Percentiles rank a stretch among this genome's conserved stretches.
Conservation (phyloP, 2,888 invertebrate genomes). For the Adelphocoris suturalis region DNA sequence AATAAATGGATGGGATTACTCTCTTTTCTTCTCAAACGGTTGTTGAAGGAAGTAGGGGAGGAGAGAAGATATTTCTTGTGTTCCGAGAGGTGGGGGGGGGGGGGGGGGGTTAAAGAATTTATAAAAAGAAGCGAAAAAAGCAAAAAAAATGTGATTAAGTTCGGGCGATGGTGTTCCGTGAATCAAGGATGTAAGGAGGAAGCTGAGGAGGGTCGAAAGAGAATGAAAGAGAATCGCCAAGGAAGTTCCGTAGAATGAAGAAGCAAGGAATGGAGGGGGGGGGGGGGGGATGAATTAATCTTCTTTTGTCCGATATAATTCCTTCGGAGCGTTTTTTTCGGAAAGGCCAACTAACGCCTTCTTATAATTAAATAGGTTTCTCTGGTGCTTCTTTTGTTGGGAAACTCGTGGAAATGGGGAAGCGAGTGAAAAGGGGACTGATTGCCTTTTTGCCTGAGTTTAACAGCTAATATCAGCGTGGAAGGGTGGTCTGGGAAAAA, state of each 20-base stretch:
- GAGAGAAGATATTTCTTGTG: constrained; percentile 16
- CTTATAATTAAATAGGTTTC: constrained; percentile 65
- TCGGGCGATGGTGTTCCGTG: constrained; percentile 37
- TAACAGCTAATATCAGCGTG: constrained; percentile 5
- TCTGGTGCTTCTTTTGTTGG: constrained; percentile 43
- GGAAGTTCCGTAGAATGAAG: not conserved
- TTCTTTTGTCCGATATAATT: constrained; percentile 70
- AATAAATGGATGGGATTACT: constrained; percentile 70
- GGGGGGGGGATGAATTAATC: constrained; percentile 65
- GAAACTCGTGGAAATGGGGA: not conserved
- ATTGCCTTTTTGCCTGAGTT: constrained; percentile 17
- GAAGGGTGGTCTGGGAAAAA: too few species aligned
- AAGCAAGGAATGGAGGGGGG: not conserved
- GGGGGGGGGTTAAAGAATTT: constrained; percentile 31
- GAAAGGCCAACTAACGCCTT: constrained; percentile 59
- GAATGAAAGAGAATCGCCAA: constrained; percentile 42
- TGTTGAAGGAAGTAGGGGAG: constrained; percentile 25
- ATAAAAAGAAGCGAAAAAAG: constrained; percentile 57
- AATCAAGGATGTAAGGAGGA: constrained; percentile 42
- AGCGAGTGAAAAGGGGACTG: not conserved
- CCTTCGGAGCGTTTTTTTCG: constrained; percentile 29
- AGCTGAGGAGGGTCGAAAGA: not conserved
- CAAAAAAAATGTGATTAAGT: constrained; percentile 68
- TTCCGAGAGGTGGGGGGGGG: not conserved
- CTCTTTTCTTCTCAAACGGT: constrained; percentile 10